These are phyloP conservation scores for Microctonus aethiopoides DNA, from an alignment of 2,888 invertebrate genomes.

Conservation along the genomic window DNA sequence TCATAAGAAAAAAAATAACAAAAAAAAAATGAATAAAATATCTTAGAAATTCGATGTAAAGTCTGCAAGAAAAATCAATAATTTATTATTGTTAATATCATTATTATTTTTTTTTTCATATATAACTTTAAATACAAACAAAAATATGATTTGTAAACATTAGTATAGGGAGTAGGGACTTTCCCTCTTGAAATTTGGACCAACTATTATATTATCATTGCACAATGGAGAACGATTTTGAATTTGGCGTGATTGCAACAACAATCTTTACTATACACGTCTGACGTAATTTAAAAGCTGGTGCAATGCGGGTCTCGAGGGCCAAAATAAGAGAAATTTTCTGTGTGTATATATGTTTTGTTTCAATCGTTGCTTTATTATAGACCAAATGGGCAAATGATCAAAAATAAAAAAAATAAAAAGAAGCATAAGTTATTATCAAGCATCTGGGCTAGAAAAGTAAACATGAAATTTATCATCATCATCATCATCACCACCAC, in stretches of 20 bases:
- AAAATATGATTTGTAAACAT: too few species aligned
- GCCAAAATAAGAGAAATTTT: constrained; percentile 4
- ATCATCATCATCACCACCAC: neutral
- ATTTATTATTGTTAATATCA: too few species aligned
- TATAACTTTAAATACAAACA: too few species aligned
- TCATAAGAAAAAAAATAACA: neutral
- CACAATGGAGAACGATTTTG: neutral
- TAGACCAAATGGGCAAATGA: neutral
- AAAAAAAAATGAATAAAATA: too few species aligned
- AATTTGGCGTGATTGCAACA: constrained; percentile 15
- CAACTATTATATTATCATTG: neutral
- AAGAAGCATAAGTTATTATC: too few species aligned
- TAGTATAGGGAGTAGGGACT: neutral
- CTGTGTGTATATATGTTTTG: neutral
- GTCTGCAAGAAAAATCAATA: too few species aligned
- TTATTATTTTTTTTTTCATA: too few species aligned
- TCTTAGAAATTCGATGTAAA: neutral
- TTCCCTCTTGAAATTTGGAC: neutral
- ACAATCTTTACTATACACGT: neutral
- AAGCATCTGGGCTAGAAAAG: neutral
- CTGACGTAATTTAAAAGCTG: constrained; percentile 19
- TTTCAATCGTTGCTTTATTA: neutral
- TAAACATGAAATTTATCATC: too few species aligned
- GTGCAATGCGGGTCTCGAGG: constrained; percentile 23
- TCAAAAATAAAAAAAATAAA: neutral